Evolutionary conservation across 1,140 invertebrate genomes (phyloP).

Genomic region (Conopomorpha cramerella): DNA sequence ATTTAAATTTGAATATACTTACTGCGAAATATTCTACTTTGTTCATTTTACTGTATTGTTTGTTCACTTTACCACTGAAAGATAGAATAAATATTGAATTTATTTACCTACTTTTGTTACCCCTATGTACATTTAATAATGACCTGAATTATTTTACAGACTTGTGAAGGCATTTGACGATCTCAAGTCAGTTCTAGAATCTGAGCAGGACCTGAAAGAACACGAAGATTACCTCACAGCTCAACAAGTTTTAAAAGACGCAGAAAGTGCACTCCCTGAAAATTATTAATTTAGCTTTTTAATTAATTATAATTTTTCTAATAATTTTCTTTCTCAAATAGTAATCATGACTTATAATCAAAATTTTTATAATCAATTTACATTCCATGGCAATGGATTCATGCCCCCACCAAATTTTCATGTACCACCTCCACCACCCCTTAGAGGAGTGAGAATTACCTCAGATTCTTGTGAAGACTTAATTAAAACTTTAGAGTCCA

Average conservation of each 20-base stretch:
- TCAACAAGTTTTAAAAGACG: slow-evolving; percentile 70
- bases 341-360: slow-evolving; percentile 35
- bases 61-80: too few relatives aligned
- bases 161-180: slow-evolving; percentile 76
- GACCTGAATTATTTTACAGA: slow-evolving; percentile 58
- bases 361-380: slow-evolving; percentile 24
- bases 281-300: slow-evolving; percentile 12
- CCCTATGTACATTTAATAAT: too few relatives aligned
- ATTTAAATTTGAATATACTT: too few relatives aligned
- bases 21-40: too few relatives aligned
- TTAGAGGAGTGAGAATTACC: too few relatives aligned
- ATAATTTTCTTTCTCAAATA: too few relatives aligned
- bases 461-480: too few relatives aligned
- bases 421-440: slow-evolving; percentile 15
- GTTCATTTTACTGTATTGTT: too few relatives aligned
- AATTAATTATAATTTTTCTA: slow-evolving; percentile 21
- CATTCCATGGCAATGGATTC: slow-evolving; percentile 33
- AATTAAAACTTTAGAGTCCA: slow-evolving; percentile 24
- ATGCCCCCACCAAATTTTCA: slow-evolving; percentile 5
- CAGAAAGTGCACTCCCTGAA: slow-evolving; percentile 64
- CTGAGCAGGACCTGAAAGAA: slow-evolving; percentile 77
- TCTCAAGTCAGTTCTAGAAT: slow-evolving; percentile 73
- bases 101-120: too few relatives aligned
- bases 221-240: slow-evolving; percentile 74
- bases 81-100: too few relatives aligned